Percentiles rank a stretch among this genome's conserved stretches.
Conservation (phyloP, 2,888 invertebrate species). For the Helobdella robusta region DNA sequence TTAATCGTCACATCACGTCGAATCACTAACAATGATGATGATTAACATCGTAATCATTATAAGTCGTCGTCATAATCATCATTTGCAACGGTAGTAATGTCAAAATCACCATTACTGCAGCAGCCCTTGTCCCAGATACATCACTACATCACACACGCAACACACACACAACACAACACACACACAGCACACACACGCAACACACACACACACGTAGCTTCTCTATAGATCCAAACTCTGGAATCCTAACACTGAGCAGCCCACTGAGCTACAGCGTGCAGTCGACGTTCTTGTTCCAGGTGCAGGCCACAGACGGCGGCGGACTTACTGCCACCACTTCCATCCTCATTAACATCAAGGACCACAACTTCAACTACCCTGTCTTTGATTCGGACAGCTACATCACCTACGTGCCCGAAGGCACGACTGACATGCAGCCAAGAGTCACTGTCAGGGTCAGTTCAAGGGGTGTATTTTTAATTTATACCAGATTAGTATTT, state of each 20-base stretch:
- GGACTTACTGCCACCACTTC: slow-evolving; percentile 15
- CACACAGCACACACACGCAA: background rate
- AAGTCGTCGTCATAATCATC: no score
- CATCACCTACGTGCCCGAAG: slow-evolving; percentile 12
- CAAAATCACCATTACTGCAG: no score
- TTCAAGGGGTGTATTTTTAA: no score
- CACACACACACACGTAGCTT: slow-evolving; percentile 20
- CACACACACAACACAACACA: background rate
- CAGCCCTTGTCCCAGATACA: no score
- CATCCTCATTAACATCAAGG: slow-evolving; percentile 21
- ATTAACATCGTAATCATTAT: background rate
- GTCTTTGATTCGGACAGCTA: slow-evolving; percentile 10
- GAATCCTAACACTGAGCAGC: slow-evolving; percentile 5
- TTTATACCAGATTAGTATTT: no score
- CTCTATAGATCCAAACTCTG: slow-evolving; percentile 4
- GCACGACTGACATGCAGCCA: slow-evolving; percentile 8
- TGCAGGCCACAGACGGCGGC: slow-evolving; percentile 24
- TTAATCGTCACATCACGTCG: no score
- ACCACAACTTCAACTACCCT: slow-evolving; percentile 14
- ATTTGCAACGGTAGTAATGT: no score
- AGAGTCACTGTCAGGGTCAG: background rate
- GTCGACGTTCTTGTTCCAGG: background rate
- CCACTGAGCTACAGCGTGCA: slow-evolving; percentile 1
- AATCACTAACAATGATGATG: background rate
- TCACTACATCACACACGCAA: no score